These are phyloP conservation scores for Xenus cinereus DNA, from an alignment of 2,113 vertebrate species.

Conservation along the genomic window DNA sequence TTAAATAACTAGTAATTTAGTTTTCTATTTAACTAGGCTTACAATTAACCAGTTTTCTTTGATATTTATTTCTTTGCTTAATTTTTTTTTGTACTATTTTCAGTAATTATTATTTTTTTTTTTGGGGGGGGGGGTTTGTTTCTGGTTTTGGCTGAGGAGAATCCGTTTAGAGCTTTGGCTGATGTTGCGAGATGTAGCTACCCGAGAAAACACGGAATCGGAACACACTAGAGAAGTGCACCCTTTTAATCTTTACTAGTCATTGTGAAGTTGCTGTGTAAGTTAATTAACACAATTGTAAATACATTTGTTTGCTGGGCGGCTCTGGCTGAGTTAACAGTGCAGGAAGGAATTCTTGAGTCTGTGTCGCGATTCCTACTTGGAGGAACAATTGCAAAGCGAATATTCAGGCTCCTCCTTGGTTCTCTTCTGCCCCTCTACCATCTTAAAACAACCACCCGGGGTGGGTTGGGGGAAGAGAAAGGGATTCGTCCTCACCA, in stretches of 20 bases:
- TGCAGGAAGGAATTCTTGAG: constrained; percentile 56
- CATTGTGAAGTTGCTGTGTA: constrained; percentile 80
- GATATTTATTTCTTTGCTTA: constrained; percentile 87
- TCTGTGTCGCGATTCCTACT: constrained; percentile 55
- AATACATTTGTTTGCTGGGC: constrained; percentile 79
- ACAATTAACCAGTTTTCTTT: constrained; percentile 75
- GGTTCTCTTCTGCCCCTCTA: constrained; percentile 40
- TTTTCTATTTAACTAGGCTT: constrained; percentile 78
- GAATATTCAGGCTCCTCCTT: constrained; percentile 36
- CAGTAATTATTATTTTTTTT: constrained; percentile 54
- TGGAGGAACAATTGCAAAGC: constrained; percentile 22
- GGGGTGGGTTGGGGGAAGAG: neutral
- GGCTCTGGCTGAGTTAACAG: constrained; percentile 48
- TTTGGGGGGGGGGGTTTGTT: neutral
- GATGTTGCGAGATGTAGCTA: constrained; percentile 67
- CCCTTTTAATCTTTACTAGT: constrained; percentile 77
- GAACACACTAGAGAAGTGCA: constrained; percentile 72
- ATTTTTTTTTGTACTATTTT: constrained; percentile 47
- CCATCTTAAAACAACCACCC: constrained; percentile 23
- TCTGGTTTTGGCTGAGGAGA: constrained; percentile 43
- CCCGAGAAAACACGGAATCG: constrained; percentile 59
- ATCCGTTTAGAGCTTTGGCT: constrained; percentile 70
- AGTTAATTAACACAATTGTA: constrained; percentile 77
- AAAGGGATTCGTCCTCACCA: constrained; percentile 19
- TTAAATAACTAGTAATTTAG: constrained; percentile 67